Percentiles rank a stretch among this genome's conserved stretches.
phyloP scores from a whole-genome alignment of 2,113 vertebrate species.

The Gavia stellata region DNA sequence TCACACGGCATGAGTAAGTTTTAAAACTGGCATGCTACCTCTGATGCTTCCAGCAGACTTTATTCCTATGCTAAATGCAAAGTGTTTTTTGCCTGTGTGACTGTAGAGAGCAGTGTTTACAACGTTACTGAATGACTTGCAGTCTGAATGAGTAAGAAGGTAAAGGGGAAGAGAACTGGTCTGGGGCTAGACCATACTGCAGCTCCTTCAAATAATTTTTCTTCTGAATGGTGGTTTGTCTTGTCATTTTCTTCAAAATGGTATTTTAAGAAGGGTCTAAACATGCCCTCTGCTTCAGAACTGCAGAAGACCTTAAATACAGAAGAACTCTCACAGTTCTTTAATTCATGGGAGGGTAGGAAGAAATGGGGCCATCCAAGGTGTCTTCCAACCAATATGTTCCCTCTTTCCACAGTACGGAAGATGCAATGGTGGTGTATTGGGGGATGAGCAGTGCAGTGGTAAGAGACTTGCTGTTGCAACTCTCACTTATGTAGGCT shows the following conservation, averaged over 20 bases:
- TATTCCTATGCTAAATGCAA: background rate
- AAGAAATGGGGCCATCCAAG: background rate
- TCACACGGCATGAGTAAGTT: background rate
- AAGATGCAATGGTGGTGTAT: background rate
- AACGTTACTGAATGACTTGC: background rate
- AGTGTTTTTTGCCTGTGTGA: background rate
- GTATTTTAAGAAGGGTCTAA: background rate
- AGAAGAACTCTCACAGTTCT: background rate
- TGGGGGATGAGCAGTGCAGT: background rate
- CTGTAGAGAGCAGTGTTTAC: conserved; percentile 39
- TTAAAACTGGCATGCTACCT: background rate
- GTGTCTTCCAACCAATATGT: background rate
- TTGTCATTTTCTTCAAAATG: background rate
- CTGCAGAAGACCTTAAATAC: background rate
- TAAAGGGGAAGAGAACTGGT: background rate
- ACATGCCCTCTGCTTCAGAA: background rate
- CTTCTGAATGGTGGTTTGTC: background rate
- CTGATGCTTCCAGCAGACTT: background rate
- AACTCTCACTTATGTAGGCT: background rate
- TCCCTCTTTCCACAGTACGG: background rate
- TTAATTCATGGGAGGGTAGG: background rate
- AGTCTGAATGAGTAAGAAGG: background rate
- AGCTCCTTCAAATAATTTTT: background rate
- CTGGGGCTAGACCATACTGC: background rate
- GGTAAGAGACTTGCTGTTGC: background rate